Conservation (phyloP, 2,113 vertebrate species). For the Pheucticus melanocephalus region DNA sequence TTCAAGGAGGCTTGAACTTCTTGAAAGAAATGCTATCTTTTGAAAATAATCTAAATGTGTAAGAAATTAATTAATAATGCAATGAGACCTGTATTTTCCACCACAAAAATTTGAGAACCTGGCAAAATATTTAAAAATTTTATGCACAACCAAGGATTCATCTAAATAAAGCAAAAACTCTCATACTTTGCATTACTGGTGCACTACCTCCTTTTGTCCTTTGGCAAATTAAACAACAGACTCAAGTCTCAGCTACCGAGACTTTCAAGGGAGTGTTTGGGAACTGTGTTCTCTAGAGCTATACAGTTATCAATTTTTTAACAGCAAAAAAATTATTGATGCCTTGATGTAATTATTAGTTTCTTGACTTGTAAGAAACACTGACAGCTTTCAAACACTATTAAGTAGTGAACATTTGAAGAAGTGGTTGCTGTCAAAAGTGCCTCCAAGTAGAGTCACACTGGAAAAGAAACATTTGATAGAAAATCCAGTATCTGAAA, state of each 20-base stretch:
- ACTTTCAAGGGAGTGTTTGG: background rate
- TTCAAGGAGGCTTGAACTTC: background rate
- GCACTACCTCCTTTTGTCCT: background rate
- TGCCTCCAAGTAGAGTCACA: background rate
- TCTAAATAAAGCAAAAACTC: background rate
- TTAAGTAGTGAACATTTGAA: background rate
- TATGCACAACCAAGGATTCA: background rate
- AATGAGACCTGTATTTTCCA: background rate
- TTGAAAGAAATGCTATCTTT: background rate
- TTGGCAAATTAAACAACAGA: background rate
- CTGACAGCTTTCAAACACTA: background rate
- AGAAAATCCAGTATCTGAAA: background rate
- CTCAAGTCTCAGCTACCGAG: background rate
- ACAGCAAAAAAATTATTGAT: background rate
- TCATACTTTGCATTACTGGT: background rate
- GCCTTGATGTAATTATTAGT: background rate
- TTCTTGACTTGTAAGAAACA: background rate
- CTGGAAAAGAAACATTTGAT: background rate
- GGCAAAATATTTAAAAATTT: background rate
- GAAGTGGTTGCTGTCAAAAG: slow-evolving; percentile 3
- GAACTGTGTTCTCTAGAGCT: background rate
- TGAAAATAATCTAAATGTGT: background rate
- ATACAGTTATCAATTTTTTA: background rate
- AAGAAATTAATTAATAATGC: background rate
- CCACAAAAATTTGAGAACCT: background rate